Evolutionary conservation across 2,797 vertebrate species (phyloP), one percentile per base, ranked within the genome.

Genomic region (Masticophis lateralis): DNA sequence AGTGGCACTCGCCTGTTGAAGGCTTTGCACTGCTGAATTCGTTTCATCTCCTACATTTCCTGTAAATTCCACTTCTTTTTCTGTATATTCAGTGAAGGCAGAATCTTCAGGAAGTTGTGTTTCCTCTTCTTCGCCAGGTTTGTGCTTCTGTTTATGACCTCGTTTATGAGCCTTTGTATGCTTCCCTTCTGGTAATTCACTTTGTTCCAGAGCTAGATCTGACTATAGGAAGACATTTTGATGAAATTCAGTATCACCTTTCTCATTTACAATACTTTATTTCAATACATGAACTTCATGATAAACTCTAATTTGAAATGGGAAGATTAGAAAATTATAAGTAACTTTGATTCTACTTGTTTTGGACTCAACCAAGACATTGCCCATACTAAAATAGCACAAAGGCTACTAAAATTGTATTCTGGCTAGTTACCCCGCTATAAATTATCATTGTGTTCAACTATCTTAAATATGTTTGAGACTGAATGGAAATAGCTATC

Each of bases 21-120:
- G 99, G 92, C 99, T 99, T 98, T 99, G 99, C 93, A 99, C 99
- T 0, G 99, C 99, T 0, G 99, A 99, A 94, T 98, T 99, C 0
- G 98, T 99, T 93, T 98, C 98, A 4, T 99, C 99, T 0, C 99
- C 99, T 1, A 98, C 98, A 1, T 96, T 91, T 0, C 98, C 95
- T 2, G 98, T 97, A 96, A 98, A 99, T 57, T 98, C 97, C 0
- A 97, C 51, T 94, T 97, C 97, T 92, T 98, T 98, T 92, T 98
- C 98, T 0, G 98, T 22, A 96, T 98, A 99, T 93, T 98, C 98
- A 0, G 88, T 97, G 91, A 98, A 99, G 51, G 98, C 94, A 0
- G 98, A 95, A 0, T 98, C 98, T 95, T 99, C 99, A 0, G 98
- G 98, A 6, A 97, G 98, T 89, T 98, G 97, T 0, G 98, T 94